Evolutionary conservation across 2,113 vertebrate genomes (phyloP).

Genomic region (Passer domesticus): DNA sequence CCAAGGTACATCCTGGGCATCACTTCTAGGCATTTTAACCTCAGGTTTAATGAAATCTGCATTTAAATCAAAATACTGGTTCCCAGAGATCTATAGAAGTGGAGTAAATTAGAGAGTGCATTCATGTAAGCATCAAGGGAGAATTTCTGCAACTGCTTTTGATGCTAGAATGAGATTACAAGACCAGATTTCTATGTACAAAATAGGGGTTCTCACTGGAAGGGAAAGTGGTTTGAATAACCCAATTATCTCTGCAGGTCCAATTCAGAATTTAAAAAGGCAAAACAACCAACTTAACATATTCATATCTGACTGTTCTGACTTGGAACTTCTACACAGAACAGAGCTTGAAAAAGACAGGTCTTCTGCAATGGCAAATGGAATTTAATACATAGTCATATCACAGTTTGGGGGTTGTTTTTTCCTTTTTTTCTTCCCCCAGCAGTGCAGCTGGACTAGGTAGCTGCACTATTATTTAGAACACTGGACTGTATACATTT

Average conservation of each 20-base stretch:
- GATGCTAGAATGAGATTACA: background rate
- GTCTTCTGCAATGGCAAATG: background rate
- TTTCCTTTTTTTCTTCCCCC: background rate
- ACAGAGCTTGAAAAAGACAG: background rate
- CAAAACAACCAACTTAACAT: background rate
- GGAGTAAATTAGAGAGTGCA: background rate
- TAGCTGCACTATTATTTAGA: background rate
- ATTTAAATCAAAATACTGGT: background rate
- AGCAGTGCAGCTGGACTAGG: background rate
- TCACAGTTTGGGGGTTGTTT: background rate
- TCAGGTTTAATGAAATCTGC: background rate
- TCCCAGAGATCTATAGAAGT: background rate
- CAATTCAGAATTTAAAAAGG: background rate
- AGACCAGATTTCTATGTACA: background rate
- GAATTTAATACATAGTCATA: background rate
- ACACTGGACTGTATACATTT: background rate
- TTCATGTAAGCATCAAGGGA: background rate
- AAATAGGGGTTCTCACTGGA: background rate
- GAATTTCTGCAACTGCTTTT: background rate
- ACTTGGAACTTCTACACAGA: background rate
- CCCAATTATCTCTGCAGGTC: background rate
- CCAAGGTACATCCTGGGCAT: background rate
- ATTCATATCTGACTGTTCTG: background rate
- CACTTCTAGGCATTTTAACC: background rate
- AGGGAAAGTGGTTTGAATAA: background rate